A percentile compares a stretch with the other conserved stretches of the same genome.
phyloP scores from a whole-genome alignment of 2,113 vertebrate genomes.

The Ginglymostoma cirratum region DNA sequence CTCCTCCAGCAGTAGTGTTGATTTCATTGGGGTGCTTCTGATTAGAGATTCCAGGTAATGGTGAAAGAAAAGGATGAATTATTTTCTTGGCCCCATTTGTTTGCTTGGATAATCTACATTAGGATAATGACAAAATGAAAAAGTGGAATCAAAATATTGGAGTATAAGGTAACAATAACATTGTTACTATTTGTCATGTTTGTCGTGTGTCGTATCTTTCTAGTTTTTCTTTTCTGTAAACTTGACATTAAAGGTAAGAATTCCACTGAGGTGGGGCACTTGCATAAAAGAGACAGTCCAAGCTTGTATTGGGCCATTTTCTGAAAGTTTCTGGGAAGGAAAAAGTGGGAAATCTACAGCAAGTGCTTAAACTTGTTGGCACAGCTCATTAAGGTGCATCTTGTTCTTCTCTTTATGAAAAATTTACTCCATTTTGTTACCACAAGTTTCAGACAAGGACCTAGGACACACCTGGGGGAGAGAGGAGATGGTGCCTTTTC shows the following conservation, averaged over 20 bases:
- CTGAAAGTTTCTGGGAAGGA: neutral
- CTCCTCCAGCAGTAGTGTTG: slow-evolving; percentile 56
- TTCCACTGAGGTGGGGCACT: neutral
- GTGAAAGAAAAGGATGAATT: slow-evolving; percentile 74
- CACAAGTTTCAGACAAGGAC: neutral
- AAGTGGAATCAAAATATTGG: neutral
- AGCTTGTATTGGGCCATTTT: neutral
- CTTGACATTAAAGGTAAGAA: neutral
- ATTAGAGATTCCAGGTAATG: slow-evolving; percentile 67
- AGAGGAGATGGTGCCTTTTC: neutral
- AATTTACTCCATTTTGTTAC: neutral
- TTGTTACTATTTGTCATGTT: neutral
- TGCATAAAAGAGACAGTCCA: neutral
- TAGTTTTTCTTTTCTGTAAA: neutral
- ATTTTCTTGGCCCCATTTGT: slow-evolving; percentile 71
- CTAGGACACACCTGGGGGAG: neutral
- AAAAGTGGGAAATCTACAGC: neutral
- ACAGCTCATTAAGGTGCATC: neutral
- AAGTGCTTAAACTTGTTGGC: neutral
- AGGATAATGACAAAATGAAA: neutral
- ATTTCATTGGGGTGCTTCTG: slow-evolving; percentile 64
- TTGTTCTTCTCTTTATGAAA: neutral
- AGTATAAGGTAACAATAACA: neutral
- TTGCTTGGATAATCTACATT: slow-evolving; percentile 17
- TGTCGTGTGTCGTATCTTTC: neutral